Evolutionary conservation across 2,888 invertebrate species (phyloP).

Genomic region (Syritta pipiens): DNA sequence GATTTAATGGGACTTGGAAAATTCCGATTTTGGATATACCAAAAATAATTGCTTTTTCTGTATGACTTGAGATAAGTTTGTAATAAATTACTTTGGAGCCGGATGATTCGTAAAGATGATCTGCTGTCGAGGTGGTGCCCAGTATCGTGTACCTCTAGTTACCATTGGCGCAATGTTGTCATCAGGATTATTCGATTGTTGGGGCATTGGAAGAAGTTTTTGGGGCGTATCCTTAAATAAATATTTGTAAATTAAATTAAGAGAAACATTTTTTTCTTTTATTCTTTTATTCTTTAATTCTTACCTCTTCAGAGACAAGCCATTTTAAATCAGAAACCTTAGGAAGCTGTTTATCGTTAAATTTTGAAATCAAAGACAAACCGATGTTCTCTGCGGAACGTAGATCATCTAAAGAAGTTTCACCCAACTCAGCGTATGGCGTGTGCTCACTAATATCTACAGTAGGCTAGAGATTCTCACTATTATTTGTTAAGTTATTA

Average conservation of each 20-base stretch:
- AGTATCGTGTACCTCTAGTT: conserved; percentile 87
- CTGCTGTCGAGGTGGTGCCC: conserved; percentile 92
- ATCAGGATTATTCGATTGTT: conserved; percentile 80
- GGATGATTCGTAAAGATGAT: conserved; percentile 90
- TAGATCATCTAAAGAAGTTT: conserved; percentile 78
- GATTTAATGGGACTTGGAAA: too few relatives aligned
- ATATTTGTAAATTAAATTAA: neutral
- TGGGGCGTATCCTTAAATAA: conserved; percentile 84
- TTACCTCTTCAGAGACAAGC: conserved; percentile 85
- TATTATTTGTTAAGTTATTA: neutral
- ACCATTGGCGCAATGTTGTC: conserved; percentile 80
- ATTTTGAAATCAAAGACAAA: conserved; percentile 86
- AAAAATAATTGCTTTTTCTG: too few relatives aligned
- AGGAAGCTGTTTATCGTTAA: conserved; percentile 87
- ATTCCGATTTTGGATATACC: too few relatives aligned
- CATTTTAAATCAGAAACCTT: conserved; percentile 88
- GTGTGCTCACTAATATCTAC: conserved; percentile 70
- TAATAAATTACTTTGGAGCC: conserved; percentile 81
- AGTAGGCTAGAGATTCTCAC: conserved; percentile 22
- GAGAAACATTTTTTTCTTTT: neutral
- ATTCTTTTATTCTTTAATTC: neutral
- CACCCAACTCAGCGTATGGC: conserved; percentile 75
- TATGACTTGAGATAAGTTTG: neutral
- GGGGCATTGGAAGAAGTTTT: conserved; percentile 87
- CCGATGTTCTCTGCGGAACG: conserved; percentile 90